Evolutionary conservation across 2,888 invertebrate genomes (phyloP).

Genomic region (Perdita meconis): DNA sequence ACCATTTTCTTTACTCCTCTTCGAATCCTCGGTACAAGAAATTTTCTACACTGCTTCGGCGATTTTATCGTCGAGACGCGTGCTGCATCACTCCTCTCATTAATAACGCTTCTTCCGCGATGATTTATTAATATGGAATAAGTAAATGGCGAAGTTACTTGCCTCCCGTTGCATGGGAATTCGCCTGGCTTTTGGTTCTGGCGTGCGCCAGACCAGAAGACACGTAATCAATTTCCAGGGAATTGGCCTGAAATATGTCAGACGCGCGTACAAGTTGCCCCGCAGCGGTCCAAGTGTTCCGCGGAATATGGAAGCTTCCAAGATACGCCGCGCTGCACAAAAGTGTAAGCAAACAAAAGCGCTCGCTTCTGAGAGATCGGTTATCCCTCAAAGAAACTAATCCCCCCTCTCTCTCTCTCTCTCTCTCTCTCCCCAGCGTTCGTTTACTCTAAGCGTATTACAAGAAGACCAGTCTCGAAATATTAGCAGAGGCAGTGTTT

Average conservation of each 20-base stretch:
- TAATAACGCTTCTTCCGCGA: conserved; percentile 32
- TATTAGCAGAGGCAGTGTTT: not conserved
- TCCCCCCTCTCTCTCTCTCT: too few relatives aligned
- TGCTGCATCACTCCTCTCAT: conserved; percentile 20
- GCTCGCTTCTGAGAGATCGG: not conserved
- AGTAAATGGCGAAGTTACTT: conserved; percentile 13
- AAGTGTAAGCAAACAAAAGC: not conserved
- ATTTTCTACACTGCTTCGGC: conserved; percentile 44
- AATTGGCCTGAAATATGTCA: too few relatives aligned
- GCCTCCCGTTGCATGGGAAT: not conserved
- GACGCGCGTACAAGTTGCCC: too few relatives aligned
- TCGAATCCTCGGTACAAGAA: conserved; percentile 36
- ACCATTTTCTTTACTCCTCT: conserved; percentile 26
- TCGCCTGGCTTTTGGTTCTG: conserved; percentile 4
- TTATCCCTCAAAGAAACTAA: not conserved
- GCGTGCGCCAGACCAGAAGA: too few relatives aligned
- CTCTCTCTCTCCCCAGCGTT: not conserved
- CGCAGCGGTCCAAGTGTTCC: too few relatives aligned
- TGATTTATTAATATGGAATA: conserved; percentile 36
- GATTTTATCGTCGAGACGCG: conserved; percentile 3
- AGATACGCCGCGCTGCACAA: not conserved
- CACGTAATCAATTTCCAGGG: too few relatives aligned
- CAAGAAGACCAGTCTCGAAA: not conserved
- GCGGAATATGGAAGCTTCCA: not conserved
- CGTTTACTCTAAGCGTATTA: not conserved